These are phyloP conservation scores for Pteromalus puparum DNA, from an alignment of 1,140 invertebrate genomes.

Conservation along the genomic window DNA sequence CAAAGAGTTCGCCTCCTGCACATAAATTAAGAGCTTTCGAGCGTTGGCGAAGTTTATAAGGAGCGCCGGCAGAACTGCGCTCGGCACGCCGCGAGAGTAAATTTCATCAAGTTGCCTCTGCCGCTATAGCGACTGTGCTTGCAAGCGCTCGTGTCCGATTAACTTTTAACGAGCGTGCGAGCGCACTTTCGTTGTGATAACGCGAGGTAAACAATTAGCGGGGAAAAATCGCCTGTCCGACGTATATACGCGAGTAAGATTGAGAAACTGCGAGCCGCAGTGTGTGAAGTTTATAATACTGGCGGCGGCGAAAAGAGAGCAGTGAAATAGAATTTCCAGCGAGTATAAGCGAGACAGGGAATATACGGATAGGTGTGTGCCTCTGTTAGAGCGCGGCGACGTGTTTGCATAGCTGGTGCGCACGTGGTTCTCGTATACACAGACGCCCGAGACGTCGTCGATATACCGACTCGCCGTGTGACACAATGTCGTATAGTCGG, in stretches of 20 bases:
- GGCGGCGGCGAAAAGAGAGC: not conserved
- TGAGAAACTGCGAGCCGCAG: not conserved
- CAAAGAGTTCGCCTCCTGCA: not conserved
- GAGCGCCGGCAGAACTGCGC: not conserved
- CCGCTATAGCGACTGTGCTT: not conserved
- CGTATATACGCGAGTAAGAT: not conserved
- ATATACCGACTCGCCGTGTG: too few relatives aligned
- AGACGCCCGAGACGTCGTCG: not conserved
- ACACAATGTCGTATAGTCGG: not conserved
- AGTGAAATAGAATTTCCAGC: not conserved
- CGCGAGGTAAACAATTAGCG: conserved; percentile 11
- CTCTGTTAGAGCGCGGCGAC: not conserved
- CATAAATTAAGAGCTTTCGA: conserved; percentile 42
- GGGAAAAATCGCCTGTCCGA: not conserved
- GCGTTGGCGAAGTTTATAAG: conserved; percentile 33
- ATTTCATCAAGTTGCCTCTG: conserved; percentile 12
- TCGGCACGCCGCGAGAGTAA: not conserved
- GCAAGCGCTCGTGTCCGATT: not conserved
- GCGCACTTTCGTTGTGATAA: not conserved
- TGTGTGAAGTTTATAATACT: not conserved
- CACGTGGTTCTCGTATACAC: conserved; percentile 8
- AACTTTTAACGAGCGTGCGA: conserved; percentile 36
- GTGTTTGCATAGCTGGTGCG: conserved; percentile 18
- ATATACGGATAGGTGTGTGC: not conserved
- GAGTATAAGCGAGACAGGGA: not conserved